These are phyloP conservation scores for human DNA, from an alignment of 2,113 vertebrate genomes.

Conservation along the genomic window DNA sequence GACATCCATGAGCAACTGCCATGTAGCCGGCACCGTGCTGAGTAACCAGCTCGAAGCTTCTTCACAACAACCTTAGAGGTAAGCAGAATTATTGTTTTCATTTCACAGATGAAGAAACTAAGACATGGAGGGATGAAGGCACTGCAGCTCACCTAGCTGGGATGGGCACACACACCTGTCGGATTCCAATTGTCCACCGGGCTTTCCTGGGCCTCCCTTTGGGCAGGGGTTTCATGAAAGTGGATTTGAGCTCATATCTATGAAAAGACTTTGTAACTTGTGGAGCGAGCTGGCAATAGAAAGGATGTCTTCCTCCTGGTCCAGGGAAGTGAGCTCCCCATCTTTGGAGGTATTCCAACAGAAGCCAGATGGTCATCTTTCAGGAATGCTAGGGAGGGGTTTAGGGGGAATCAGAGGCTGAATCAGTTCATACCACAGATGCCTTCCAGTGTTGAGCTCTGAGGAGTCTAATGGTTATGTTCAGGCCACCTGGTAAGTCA, in stretches of 20 bases:
- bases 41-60: background rate
- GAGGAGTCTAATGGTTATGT: too few relatives aligned
- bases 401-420: background rate
- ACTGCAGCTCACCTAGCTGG: background rate
- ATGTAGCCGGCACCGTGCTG: fast-evolving
- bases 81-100: background rate
- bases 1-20: background rate
- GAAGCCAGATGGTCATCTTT: background rate
- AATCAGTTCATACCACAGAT: background rate
- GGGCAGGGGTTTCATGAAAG: background rate
- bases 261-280: background rate
- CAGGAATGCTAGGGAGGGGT: background rate
- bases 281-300: background rate
- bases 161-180: fast-evolving
- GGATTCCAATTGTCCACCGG: fast-evolving
- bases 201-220: background rate
- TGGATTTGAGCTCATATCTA: background rate
- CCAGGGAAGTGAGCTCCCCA: background rate
- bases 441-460: background rate
- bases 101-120: background rate
- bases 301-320: background rate
- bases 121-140: background rate
- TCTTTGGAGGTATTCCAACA: background rate
- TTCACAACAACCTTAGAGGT: fast-evolving
- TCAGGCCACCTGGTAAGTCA: background rate